Conservation (phyloP, 2,797 vertebrate species). For the Acridotheres tristis region DNA sequence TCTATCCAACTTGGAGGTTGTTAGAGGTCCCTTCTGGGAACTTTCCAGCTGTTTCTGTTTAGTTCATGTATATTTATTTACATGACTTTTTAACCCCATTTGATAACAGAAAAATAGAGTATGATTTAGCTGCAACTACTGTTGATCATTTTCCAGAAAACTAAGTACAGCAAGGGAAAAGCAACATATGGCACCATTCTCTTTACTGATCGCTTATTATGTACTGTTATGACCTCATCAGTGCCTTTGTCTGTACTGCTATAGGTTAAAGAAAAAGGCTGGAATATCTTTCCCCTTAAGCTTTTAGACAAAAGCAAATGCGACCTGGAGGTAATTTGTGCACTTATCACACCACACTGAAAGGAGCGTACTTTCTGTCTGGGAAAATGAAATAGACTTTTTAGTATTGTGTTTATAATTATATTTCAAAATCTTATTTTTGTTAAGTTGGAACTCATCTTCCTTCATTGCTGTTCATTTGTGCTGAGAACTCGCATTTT, state of each 20-base stretch:
- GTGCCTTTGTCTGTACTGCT: constrained; percentile 34
- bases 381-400: neutral
- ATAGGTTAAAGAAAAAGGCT: constrained; percentile 7
- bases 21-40: constrained; percentile 72
- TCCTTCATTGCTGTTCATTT: neutral
- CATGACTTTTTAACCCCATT: constrained; percentile 73
- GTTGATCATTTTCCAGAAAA: constrained; percentile 65
- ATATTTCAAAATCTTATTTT: neutral
- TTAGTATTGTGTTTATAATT: constrained; percentile 7
- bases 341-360: neutral
- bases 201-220: constrained; percentile 12
- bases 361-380: neutral
- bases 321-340: neutral
- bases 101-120: constrained; percentile 46
- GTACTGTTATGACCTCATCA: constrained; percentile 49
- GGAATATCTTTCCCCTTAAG: neutral
- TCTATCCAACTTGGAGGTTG: constrained; percentile 69
- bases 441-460: neutral
- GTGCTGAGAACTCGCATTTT: neutral
- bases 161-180: constrained; percentile 18
- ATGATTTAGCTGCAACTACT: constrained; percentile 49
- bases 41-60: constrained; percentile 75
- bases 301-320: constrained; percentile 21
- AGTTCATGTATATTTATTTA: constrained; percentile 81
- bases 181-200: constrained; percentile 53